These are phyloP conservation scores for Papilio glaucus DNA, from an alignment of 1,140 invertebrate species.

Conservation along the genomic window DNA sequence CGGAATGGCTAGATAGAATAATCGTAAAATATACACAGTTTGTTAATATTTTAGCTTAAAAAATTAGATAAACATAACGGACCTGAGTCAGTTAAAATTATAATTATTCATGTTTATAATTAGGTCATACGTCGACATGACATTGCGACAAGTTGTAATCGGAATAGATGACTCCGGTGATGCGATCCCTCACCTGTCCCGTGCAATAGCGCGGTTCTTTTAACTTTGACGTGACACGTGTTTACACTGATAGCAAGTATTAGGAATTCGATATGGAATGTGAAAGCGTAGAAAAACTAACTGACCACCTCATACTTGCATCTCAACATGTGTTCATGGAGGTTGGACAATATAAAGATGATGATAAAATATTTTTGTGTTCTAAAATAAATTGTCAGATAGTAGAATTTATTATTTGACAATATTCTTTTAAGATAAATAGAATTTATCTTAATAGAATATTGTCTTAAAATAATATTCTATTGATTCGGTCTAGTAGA, in stretches of 20 bases:
- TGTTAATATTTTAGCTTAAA: background rate
- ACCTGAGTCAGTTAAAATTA: background rate
- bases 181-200: conserved; percentile 28
- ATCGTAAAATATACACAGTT: too few relatives aligned
- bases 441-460: too few relatives aligned
- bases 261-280: conserved; percentile 30
- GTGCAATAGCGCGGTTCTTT: conserved; percentile 12
- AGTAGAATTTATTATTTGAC: too few relatives aligned
- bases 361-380: too few relatives aligned
- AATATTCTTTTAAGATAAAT: too few relatives aligned
- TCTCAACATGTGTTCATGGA: too few relatives aligned
- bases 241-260: conserved; percentile 29
- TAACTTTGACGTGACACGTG: conserved; percentile 16
- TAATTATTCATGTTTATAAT: conserved; percentile 22
- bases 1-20: too few relatives aligned
- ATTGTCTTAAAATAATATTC: too few relatives aligned
- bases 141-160: conserved; percentile 28
- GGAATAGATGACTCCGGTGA: conserved; percentile 28
- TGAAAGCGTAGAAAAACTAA: conserved; percentile 30
- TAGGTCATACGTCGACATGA: conserved; percentile 16
- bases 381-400: too few relatives aligned
- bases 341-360: too few relatives aligned
- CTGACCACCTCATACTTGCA: background rate
- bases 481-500: too few relatives aligned
- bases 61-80: conserved; percentile 19